Evolutionary conservation across 2,888 invertebrate genomes (phyloP).

Genomic region (Rhagium mordax): DNA sequence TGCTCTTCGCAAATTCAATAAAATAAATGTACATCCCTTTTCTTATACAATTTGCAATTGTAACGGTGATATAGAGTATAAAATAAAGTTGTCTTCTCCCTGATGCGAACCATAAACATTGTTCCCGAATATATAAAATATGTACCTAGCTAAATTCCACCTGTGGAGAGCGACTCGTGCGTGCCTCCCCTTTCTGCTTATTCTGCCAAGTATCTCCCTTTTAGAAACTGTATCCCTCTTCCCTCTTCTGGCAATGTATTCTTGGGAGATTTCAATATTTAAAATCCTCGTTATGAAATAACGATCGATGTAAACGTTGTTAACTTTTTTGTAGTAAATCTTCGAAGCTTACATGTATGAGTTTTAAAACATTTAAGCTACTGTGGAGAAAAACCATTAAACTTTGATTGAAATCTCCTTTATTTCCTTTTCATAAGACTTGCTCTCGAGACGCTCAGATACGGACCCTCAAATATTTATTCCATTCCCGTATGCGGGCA

Average conservation of each 20-base stretch:
- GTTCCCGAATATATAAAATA: neutral
- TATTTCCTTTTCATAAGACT: neutral
- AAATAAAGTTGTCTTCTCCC: neutral
- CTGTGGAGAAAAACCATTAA: neutral
- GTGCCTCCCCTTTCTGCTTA: neutral
- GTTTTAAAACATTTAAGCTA: neutral
- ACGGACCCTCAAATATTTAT: neutral
- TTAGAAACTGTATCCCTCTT: neutral
- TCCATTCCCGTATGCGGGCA: neutral
- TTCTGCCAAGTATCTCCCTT: neutral
- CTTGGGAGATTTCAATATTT: too few species aligned
- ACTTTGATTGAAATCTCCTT: conserved; percentile 13
- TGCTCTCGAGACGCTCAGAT: neutral
- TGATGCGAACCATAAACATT: neutral
- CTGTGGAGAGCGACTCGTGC: neutral
- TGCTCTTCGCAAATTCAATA: too few species aligned
- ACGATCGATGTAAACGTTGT: neutral
- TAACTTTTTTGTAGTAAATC: neutral
- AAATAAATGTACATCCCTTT: too few species aligned
- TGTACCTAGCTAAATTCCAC: neutral
- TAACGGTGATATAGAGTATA: too few species aligned
- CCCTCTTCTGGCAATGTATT: neutral
- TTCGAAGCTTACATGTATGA: neutral
- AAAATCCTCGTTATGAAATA: too few species aligned
- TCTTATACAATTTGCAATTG: too few species aligned